phyloP scores from a whole-genome alignment of 2,113 vertebrate genomes.

The Hippocampus mohnikei region DNA sequence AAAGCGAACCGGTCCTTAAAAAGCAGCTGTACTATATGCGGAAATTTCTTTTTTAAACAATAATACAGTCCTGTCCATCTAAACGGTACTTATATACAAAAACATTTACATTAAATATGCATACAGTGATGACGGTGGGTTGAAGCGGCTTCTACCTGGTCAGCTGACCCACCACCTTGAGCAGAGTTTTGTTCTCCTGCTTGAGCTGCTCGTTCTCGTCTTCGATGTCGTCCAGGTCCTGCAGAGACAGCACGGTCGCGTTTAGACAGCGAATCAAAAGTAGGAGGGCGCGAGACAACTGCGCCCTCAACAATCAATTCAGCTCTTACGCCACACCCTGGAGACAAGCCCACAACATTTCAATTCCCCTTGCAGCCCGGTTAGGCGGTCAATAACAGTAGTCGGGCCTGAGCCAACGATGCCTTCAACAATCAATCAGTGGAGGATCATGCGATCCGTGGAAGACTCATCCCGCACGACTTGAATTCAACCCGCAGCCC shows the following conservation, averaged over 20 bases:
- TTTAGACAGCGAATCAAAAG: background rate
- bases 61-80: conserved; percentile 59
- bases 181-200: conserved; percentile 98
- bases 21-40: background rate
- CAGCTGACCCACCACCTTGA: conserved; percentile 97
- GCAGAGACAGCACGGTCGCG: background rate
- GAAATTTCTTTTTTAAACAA: conserved; percentile 20
- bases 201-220: conserved; percentile 98
- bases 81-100: conserved; percentile 65
- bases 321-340: no score
- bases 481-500: background rate
- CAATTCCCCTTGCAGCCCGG: no score
- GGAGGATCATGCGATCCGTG: no score
- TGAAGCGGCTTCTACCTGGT: conserved; percentile 85
- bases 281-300: no score
- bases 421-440: no score
- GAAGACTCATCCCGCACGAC: no score
- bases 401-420: no score
- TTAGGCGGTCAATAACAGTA: no score
- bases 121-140: background rate
- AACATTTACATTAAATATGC: conserved; percentile 76
- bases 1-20: background rate
- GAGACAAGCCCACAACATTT: no score
- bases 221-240: conserved; percentile 98
- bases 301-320: no score